These are phyloP conservation scores for Ondatra zibethicus DNA, from an alignment of 2,113 vertebrate species.

Conservation along the genomic window DNA sequence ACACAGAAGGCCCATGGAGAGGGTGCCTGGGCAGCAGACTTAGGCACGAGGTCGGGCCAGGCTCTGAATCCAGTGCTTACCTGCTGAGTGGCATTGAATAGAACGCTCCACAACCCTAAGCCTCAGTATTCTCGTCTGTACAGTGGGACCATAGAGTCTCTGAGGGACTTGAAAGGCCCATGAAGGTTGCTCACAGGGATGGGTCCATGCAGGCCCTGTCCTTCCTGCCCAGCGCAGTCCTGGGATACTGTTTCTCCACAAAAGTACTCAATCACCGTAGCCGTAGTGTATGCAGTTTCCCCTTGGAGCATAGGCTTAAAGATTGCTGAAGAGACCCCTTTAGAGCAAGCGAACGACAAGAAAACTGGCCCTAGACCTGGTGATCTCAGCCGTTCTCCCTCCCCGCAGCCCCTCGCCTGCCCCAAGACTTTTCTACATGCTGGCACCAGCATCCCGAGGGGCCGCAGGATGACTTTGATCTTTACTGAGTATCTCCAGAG, in stretches of 20 bases:
- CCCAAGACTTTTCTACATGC: background rate
- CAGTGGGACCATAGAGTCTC: background rate
- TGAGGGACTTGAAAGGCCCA: background rate
- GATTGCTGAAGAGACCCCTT: background rate
- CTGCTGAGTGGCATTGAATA: background rate
- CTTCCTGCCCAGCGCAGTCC: too few species aligned
- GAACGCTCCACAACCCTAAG: background rate
- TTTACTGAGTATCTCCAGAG: background rate
- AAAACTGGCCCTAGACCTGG: background rate
- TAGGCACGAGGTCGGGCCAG: background rate
- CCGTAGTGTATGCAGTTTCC: background rate
- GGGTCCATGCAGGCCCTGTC: fast-evolving
- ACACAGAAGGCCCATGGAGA: background rate
- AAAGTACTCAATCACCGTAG: background rate
- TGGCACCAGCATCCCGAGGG: fast-evolving
- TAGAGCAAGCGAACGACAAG: background rate
- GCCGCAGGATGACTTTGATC: fast-evolving
- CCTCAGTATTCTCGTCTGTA: background rate
- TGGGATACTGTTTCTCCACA: background rate
- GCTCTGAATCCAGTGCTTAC: background rate
- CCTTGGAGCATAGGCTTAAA: background rate
- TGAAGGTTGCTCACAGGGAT: fast-evolving
- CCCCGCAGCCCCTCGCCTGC: fast-evolving
- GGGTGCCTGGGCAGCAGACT: fast-evolving
- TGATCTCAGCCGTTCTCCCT: fast-evolving